phyloP scores from a whole-genome alignment of 2,888 invertebrate species.

The Metallyticus violacea region DNA sequence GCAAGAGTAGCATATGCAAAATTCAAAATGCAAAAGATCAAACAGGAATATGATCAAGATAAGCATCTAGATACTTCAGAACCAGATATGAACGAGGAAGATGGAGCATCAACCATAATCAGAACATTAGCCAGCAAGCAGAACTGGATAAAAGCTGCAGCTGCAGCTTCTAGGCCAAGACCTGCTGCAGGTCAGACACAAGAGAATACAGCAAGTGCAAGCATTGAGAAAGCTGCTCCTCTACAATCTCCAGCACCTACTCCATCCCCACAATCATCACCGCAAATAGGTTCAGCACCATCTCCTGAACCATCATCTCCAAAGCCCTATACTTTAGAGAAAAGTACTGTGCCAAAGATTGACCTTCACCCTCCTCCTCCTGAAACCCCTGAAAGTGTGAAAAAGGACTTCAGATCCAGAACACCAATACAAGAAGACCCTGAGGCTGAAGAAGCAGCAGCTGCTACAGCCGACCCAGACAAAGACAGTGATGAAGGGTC shows the following conservation, averaged over 20 bases:
- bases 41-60: constrained; percentile 51
- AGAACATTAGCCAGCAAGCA: not conserved
- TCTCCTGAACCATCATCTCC: not conserved
- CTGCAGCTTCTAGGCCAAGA: constrained; percentile 34
- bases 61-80: constrained; percentile 22
- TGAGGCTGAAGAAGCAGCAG: constrained; percentile 49
- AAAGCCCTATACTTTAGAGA: not conserved
- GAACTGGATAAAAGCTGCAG: constrained; percentile 7
- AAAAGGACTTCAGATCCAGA: constrained; percentile 49
- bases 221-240: not conserved
- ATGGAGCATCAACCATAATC: not conserved
- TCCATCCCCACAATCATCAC: not conserved
- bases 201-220: not conserved
- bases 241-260: not conserved
- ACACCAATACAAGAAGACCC: constrained; percentile 60
- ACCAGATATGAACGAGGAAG: not conserved
- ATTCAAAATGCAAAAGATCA: constrained; percentile 75
- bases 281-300: not conserved
- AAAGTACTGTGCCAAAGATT: not conserved
- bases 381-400: not conserved
- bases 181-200: constrained; percentile 29
- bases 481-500: not conserved
- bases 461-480: not conserved
- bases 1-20: constrained; percentile 84
- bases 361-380: not conserved